Conservation (phyloP, 2,797 vertebrate species). For the Galago senegalensis region DNA sequence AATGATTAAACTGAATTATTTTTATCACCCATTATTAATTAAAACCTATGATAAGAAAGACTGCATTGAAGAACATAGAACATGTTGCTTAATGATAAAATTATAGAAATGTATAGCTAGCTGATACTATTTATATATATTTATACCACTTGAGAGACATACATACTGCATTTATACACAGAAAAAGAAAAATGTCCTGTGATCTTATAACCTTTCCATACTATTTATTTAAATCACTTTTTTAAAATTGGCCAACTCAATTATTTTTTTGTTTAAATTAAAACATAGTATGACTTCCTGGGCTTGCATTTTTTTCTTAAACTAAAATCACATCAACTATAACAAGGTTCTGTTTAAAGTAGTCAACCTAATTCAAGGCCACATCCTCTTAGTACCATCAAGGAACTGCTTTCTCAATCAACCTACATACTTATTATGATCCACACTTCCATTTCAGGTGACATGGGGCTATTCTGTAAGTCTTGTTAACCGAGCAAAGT, state of each 20-base stretch:
- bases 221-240: slow-evolving; percentile 45
- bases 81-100: slow-evolving; percentile 58
- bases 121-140: neutral
- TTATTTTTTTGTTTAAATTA: slow-evolving; percentile 64
- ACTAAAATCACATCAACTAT: slow-evolving; percentile 55
- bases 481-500: slow-evolving; percentile 46
- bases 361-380: neutral
- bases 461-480: slow-evolving; percentile 5
- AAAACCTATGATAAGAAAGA: slow-evolving; percentile 45
- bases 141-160: neutral
- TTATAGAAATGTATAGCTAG: slow-evolving; percentile 3
- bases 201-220: slow-evolving; percentile 26
- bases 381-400: slow-evolving; percentile 26
- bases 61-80: slow-evolving; percentile 41
- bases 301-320: neutral
- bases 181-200: neutral
- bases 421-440: neutral
- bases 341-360: slow-evolving; percentile 34
- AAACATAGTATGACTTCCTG: neutral
- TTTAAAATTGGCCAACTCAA: slow-evolving; percentile 29
- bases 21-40: slow-evolving; percentile 23
- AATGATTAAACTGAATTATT: slow-evolving; percentile 53
- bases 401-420: slow-evolving; percentile 10
- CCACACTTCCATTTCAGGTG: slow-evolving; percentile 59
- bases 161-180: neutral